These are phyloP conservation scores for Carassius carassius DNA, from an alignment of 2,113 vertebrate species.

Conservation along the genomic window DNA sequence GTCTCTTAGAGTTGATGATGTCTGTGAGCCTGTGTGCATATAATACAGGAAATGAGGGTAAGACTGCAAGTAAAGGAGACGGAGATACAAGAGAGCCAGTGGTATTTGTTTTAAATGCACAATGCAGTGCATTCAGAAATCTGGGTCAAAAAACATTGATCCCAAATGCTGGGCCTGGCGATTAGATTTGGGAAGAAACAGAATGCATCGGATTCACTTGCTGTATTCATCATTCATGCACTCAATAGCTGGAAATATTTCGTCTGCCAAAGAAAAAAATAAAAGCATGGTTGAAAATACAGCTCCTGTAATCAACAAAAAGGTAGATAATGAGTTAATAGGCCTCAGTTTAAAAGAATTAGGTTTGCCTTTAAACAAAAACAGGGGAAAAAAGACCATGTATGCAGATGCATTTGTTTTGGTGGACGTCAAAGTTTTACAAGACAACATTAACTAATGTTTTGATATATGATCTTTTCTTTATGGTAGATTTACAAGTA, in stretches of 20 bases:
- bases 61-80: background rate
- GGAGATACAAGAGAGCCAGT: background rate
- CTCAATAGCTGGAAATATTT: conserved; percentile 13
- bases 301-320: background rate
- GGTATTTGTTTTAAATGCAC: conserved; percentile 35
- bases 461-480: background rate
- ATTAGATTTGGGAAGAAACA: conserved; percentile 11
- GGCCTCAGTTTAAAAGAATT: background rate
- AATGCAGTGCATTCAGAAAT: conserved; percentile 15
- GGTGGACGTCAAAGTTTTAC: background rate
- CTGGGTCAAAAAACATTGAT: conserved; percentile 32
- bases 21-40: background rate
- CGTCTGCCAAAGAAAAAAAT: background rate
- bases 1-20: background rate
- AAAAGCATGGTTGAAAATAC: background rate
- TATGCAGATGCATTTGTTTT: background rate
- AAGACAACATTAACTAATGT: background rate
- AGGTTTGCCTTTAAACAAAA: background rate
- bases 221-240: conserved; percentile 33
- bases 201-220: conserved; percentile 23
- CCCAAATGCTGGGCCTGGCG: conserved; percentile 21
- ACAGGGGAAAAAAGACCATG: background rate
- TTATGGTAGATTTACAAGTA: background rate
- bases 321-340: background rate
- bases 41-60: background rate